A percentile compares a stretch with the other conserved stretches of the same genome.
Evolutionary conservation across 2,113 vertebrate species (phyloP).

Genomic region (Rynchops niger): DNA sequence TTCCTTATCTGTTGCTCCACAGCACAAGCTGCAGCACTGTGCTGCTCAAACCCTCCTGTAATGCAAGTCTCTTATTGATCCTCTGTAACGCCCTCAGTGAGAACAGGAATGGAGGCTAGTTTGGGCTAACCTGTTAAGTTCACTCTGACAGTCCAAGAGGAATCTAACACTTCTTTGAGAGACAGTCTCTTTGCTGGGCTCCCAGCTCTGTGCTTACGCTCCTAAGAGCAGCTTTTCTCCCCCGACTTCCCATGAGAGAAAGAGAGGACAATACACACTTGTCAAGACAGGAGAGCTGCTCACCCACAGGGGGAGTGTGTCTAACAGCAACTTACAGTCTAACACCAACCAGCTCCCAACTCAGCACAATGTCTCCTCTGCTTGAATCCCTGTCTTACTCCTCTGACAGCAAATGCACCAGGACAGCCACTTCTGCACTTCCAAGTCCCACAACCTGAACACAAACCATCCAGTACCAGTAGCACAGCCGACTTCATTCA

Average conservation of each 20-base stretch:
- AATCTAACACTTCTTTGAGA: background rate
- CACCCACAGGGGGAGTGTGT: background rate
- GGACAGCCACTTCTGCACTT: conserved; percentile 1
- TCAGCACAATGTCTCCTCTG: background rate
- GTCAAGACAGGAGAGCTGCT: background rate
- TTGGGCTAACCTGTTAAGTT: background rate
- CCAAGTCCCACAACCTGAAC: background rate
- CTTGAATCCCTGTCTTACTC: background rate
- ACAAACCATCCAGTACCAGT: background rate
- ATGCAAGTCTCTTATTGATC: background rate
- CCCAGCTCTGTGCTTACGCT: background rate
- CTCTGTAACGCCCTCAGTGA: background rate
- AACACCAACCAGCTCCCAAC: background rate
- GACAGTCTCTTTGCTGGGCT: background rate
- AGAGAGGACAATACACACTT: background rate
- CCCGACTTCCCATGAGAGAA: background rate
- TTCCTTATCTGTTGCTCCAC: background rate
- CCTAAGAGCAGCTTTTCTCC: background rate
- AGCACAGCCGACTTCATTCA: background rate
- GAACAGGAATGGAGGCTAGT: background rate
- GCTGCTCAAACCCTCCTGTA: background rate
- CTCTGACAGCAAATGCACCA: background rate
- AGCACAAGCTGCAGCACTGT: background rate
- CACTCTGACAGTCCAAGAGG: background rate
- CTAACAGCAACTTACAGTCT: background rate